Evolutionary conservation across 2,113 vertebrate genomes (phyloP), one percentile per base, ranked within the genome.

Genomic region (Misgurnus anguillicaudatus): DNA sequence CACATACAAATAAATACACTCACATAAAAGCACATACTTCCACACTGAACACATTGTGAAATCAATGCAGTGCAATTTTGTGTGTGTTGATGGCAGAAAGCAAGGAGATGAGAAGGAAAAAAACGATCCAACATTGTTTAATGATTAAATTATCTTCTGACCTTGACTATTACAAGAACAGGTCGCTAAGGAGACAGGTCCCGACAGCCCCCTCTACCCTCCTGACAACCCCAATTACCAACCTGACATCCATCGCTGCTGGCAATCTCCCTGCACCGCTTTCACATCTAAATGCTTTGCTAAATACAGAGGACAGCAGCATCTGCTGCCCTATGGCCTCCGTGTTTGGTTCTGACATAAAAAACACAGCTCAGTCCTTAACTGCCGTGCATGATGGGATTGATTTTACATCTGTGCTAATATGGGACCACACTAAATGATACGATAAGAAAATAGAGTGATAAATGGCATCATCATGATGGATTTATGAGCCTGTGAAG

Each of bases 91-190:
- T 21, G 47, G 39, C 39, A 2, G 17, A 51, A 10, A 79, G 24
- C 39, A 68, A 7, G 19, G 14, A 83, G 60, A 78, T 19, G 82
- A 71, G 16, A 63, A 72, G 78, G 63, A 31, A 71, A 69, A n/a
- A 81, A 85, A 81, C 80, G 77, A 81, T 80, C 82, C 81, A 87
- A 82, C 87, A 87, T 89, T 89, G 87, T 90, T 90, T 91, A 92
- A 91, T 91, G 89, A 92, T 92, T 91, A 91, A 92, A 92, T 92
- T 90, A 92, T 92, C 92, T 89, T 87, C 85, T 90, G 90, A 92
- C 89, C 90, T 91, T 90, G 90, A 85, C 86, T 89, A 77, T 89
- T 89, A 91, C 90, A 89, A 87, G 85, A 86, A 84, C 88, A 88
- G 88, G 86, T 88, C 87, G 81, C 73, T 79, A 88, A 78, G 82